These are phyloP conservation scores for Clusia tigrina DNA, from an alignment of 2,888 invertebrate species.

Conservation along the genomic window DNA sequence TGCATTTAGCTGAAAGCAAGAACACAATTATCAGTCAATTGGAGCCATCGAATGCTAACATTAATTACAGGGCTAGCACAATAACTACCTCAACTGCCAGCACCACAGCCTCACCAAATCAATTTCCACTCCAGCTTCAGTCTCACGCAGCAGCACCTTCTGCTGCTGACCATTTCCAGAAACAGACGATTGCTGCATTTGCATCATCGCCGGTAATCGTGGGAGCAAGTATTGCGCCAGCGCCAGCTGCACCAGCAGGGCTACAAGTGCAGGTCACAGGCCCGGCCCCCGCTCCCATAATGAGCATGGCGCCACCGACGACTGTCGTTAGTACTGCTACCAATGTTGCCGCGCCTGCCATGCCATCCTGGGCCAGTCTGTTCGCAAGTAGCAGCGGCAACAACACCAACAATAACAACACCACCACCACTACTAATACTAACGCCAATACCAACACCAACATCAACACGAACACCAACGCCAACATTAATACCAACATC, in stretches of 20 bases:
- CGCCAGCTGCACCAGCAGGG: slow-evolving; percentile 26
- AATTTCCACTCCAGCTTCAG: slow-evolving; percentile 47
- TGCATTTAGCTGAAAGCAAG: too few species aligned
- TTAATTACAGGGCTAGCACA: slow-evolving; percentile 43
- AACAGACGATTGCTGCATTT: neutral
- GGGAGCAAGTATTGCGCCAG: slow-evolving; percentile 21
- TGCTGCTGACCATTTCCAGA: slow-evolving; percentile 13
- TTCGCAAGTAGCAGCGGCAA: slow-evolving; percentile 65
- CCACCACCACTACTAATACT: too few species aligned
- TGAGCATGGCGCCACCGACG: slow-evolving; percentile 52
- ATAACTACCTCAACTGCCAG: slow-evolving; percentile 65
- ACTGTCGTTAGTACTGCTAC: slow-evolving; percentile 20
- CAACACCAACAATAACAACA: slow-evolving; percentile 24
- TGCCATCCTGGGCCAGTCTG: slow-evolving; percentile 74
- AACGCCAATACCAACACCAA: too few species aligned
- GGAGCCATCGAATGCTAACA: slow-evolving; percentile 49
- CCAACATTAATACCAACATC: too few species aligned
- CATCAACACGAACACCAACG: too few species aligned
- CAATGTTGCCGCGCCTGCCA: neutral
- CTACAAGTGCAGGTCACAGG: too few species aligned
- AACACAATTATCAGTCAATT: slow-evolving; percentile 47
- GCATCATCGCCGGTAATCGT: too few species aligned
- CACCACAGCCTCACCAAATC: slow-evolving; percentile 63
- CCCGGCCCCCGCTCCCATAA: slow-evolving; percentile 34
- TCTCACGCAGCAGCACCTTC: slow-evolving; percentile 30